A percentile compares a stretch with the other conserved stretches of the same genome.
These are phyloP conservation scores for Chrysemys picta DNA, from an alignment of 2,113 vertebrate genomes.

Conservation along the genomic window DNA sequence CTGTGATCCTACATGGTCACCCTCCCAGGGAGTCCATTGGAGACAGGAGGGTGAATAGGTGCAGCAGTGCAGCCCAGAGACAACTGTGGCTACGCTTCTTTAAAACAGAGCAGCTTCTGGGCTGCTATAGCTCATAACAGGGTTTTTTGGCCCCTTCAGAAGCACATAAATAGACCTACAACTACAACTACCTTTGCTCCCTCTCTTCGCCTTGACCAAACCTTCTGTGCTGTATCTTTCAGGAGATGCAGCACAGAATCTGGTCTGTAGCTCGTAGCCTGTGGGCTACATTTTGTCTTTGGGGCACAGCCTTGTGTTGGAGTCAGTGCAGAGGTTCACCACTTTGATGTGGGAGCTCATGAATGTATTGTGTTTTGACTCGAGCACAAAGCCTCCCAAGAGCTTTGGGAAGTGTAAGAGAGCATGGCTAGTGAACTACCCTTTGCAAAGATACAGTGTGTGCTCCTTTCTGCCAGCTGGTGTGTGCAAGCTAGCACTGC, in stretches of 20 bases:
- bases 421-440: background rate
- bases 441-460: background rate
- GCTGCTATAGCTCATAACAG: background rate
- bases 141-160: background rate
- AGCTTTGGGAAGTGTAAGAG: background rate
- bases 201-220: background rate
- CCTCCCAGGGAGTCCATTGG: background rate
- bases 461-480: background rate
- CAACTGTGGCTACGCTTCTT: background rate
- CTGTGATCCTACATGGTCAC: background rate
- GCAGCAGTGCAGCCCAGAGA: background rate
- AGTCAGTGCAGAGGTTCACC: background rate
- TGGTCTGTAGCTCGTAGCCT: background rate
- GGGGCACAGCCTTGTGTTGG: background rate
- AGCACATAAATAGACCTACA: background rate
- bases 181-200: background rate
- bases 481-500: background rate
- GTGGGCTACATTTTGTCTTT: background rate
- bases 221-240: background rate
- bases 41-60: background rate
- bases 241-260: background rate
- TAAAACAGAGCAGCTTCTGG: background rate
- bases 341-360: no score
- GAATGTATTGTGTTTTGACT: background rate
- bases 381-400: background rate